These are phyloP conservation scores for Emmelina monodactyla DNA, from an alignment of 2,888 invertebrate genomes.

Conservation along the genomic window DNA sequence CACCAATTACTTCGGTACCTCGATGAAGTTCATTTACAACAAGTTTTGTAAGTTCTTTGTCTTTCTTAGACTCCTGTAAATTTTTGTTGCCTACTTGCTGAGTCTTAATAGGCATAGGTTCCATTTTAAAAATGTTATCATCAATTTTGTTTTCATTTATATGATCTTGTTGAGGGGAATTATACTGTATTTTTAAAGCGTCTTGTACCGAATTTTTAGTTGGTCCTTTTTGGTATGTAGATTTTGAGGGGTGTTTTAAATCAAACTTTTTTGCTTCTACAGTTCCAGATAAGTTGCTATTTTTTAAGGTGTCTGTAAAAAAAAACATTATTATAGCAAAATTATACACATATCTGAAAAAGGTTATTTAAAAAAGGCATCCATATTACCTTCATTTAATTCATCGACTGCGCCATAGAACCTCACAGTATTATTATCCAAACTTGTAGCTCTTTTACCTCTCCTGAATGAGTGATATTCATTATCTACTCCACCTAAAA, in stretches of 20 bases:
- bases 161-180: slow-evolving; percentile 36
- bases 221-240: slow-evolving; percentile 17
- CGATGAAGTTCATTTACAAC: slow-evolving; percentile 44
- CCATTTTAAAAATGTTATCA: slow-evolving; percentile 21
- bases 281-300: slow-evolving; percentile 33
- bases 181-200: slow-evolving; percentile 36
- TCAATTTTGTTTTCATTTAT: slow-evolving; percentile 36
- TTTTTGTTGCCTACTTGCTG: too few relatives aligned
- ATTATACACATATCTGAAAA: too few relatives aligned
- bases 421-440: slow-evolving; percentile 27
- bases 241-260: slow-evolving; percentile 6
- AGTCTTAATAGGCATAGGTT: slow-evolving; percentile 26
- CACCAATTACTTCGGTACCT: slow-evolving; percentile 42
- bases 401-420: slow-evolving; percentile 41
- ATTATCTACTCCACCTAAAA: too few relatives aligned
- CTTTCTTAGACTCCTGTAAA: slow-evolving; percentile 27
- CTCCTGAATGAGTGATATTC: too few relatives aligned
- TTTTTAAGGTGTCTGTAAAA: slow-evolving; percentile 44
- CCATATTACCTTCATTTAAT: slow-evolving; percentile 35
- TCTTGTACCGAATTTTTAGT: slow-evolving; percentile 23
- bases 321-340: too few relatives aligned
- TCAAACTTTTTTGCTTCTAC: slow-evolving; percentile 31
- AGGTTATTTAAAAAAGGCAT: slow-evolving; percentile 1
- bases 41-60: slow-evolving; percentile 42
- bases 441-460: slow-evolving; percentile 6